Evolutionary conservation across 2,113 vertebrate genomes (phyloP), one percentile per base, ranked within the genome.

Genomic region (Ceyx cyanopectus): DNA sequence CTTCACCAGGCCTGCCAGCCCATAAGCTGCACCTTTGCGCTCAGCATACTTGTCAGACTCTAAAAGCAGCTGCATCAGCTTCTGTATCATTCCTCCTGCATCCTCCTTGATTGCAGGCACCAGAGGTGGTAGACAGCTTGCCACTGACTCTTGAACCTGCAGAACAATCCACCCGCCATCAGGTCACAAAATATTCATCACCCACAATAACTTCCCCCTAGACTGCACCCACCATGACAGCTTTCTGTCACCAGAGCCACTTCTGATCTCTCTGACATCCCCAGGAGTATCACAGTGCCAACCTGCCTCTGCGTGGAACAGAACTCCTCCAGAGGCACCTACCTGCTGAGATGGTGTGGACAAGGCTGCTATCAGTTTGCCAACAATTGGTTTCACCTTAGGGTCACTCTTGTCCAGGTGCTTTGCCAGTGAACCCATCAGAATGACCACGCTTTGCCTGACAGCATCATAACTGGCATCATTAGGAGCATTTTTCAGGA

Each of bases 281-380:
- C 72, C 54, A 22, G 4, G 54, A 62, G 54, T 23, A 68, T 18
- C 18, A 13, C 3, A 62, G 22, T 12, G 32, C 76, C 73, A 85
- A 48, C 43, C 63, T 70, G 80, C 40, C 86, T 84, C 69, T 66
- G 41, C 3, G 1, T 37, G 70, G 70, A 75, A 67, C 48, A 19
- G 7, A 57, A 13, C 12, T 81, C 65, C 58, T 74, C 37, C 65
- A 68, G 32, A 34, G 30, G 20, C 96, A 99, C 99, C 98, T 96
- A 99, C 99, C 98, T 99, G 99, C 92, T 99, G 99, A 87, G 99
- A 99, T 2, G 99, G 99, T 3, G 99, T 99, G 22, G 99, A 99
- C 56, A 99, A 98, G 5, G 99, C 99, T 2, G 99, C 98, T 56
- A 99, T 99, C 70, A 99, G 98, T 92, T 99, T 99, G 96, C 99